phyloP scores from a whole-genome alignment of 2,113 vertebrate species.

The Monarcha castaneiventris region DNA sequence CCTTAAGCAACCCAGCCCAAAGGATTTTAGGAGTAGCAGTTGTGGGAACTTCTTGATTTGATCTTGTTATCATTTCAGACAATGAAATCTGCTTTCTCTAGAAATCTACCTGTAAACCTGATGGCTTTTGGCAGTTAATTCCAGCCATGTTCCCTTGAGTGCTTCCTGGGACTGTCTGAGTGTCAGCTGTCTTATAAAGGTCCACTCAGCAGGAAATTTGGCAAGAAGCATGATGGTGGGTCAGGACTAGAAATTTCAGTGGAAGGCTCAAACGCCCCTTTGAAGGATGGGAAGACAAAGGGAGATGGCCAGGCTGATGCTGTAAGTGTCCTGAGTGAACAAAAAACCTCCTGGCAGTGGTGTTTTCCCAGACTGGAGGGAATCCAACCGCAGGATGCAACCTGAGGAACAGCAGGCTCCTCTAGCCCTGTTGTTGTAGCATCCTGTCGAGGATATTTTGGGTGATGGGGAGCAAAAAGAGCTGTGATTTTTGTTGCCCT shows the following conservation, averaged over 20 bases:
- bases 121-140: not conserved
- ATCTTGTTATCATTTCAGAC: not conserved
- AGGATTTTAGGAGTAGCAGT: not conserved
- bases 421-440: not conserved
- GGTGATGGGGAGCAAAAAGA: not conserved
- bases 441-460: not conserved
- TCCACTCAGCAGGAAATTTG: not conserved
- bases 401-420: not conserved
- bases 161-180: not conserved
- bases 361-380: not conserved
- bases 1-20: not conserved
- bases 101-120: not conserved
- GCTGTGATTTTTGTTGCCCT: not conserved
- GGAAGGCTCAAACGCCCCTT: not conserved
- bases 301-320: not conserved
- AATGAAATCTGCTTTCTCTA: not conserved
- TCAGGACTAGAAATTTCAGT: not conserved
- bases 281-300: not conserved
- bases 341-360: not conserved
- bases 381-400: not conserved
- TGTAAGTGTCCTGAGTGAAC: not conserved
- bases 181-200: not conserved
- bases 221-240: not conserved
- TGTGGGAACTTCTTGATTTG: not conserved
- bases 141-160: not conserved